phyloP scores from a whole-genome alignment of 2,113 vertebrate genomes.

The Nannospalax galili region DNA sequence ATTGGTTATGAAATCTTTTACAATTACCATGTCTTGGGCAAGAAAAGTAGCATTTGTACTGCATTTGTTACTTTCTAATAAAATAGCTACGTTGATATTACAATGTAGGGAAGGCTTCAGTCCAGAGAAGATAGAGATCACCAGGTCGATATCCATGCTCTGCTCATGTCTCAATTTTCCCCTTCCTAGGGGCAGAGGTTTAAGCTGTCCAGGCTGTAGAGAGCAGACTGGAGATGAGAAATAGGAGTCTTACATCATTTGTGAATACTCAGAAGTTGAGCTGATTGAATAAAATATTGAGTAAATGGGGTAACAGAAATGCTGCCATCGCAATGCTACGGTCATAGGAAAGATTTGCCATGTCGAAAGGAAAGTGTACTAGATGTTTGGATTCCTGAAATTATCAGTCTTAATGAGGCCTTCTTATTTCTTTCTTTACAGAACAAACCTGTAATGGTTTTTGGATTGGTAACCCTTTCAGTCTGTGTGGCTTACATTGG shows the following conservation, averaged over 20 bases:
- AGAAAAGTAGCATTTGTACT: background rate
- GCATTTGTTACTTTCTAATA: slow-evolving; percentile 21
- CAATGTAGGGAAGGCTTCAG: background rate
- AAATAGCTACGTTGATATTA: slow-evolving; percentile 20
- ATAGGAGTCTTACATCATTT: background rate
- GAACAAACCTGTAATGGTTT: slow-evolving; percentile 96
- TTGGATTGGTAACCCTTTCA: slow-evolving; percentile 91
- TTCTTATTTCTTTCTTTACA: slow-evolving; percentile 82
- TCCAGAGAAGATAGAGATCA: background rate
- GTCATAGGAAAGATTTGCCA: slow-evolving; percentile 2
- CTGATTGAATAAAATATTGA: slow-evolving; percentile 27
- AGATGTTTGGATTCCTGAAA: slow-evolving; percentile 35
- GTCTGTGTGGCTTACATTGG: slow-evolving; percentile 95
- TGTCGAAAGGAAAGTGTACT: background rate
- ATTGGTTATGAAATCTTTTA: background rate
- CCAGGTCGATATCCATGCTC: background rate
- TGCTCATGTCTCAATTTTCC: background rate
- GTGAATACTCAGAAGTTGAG: background rate
- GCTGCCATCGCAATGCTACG: background rate
- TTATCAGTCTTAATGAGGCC: slow-evolving; percentile 42
- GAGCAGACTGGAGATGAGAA: background rate
- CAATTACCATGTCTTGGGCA: background rate
- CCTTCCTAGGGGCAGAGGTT: background rate
- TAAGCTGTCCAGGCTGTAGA: background rate
- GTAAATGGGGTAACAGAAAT: background rate